Evolutionary conservation across 2,797 vertebrate species (phyloP), one percentile per base, ranked within the genome.

Genomic region (Ambastaia sidthimunki): DNA sequence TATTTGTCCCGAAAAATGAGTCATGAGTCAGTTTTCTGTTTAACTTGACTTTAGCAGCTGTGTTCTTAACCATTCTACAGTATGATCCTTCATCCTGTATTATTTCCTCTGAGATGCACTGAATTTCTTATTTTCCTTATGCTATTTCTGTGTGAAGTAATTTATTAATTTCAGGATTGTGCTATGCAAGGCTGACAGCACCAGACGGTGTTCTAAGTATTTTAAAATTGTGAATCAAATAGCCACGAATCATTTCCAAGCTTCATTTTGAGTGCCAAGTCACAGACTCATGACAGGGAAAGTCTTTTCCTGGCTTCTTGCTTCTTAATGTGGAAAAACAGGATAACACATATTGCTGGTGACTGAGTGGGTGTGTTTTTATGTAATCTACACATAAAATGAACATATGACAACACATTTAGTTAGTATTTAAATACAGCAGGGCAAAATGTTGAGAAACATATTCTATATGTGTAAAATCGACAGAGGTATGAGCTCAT

Each of bases 301-400:
- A 28, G 75, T 77, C 63, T 78, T 77, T 81, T 81, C 76, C 65
- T 82, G 76, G 82, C 82, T 70, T 73, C 63, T 68, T 19, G 50
- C 57, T 16, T 73, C 13, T 55, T 16, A 28, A 47, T 63, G 65
- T 73, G 76, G 76, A 84, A 82, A 81, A 83, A 54, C 21, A 76
- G 16, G 72, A 34, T 19, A 57, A 59, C 0, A 1, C 31, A 21
- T 41, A 63, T 76, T 67, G 70, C 63, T 57, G 70, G 54, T 54
- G 71, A 31, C 18, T 68, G 63, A 76, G 74, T 28, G 54, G 71
- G 59, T 54, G 75, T 76, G 47, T 69, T 25, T 76, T 28, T 76
- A 59, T 75, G 73, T 74, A 68, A 70, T 62, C 28, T 62, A 16
- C 19, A 23, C 44, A 34, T 41, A 21, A 65, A 72, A 69, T 50